These are phyloP conservation scores for Chrysaora quinquecirrha DNA, from an alignment of 30 jellyfish, hydroid and myxozoan genomes.

Conservation along the genomic window DNA sequence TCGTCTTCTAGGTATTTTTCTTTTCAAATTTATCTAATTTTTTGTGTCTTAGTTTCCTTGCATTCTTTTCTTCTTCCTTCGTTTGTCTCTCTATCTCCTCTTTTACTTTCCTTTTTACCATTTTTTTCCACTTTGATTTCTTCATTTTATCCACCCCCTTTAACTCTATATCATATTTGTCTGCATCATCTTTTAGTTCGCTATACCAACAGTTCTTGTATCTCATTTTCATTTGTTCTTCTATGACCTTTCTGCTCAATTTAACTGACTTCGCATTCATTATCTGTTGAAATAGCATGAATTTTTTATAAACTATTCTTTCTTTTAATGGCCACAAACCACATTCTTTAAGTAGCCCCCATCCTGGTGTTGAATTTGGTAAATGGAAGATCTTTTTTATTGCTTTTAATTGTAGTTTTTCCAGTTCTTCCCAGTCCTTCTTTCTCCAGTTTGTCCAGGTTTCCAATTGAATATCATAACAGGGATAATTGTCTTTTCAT, in stretches of 20 bases:
- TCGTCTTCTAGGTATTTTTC: not conserved
- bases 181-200: not conserved
- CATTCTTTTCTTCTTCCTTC: not conserved
- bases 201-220: not conserved
- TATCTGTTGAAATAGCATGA: slow-evolving; percentile 17
- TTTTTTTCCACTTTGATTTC: not conserved
- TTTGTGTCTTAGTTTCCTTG: not conserved
- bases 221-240: not conserved
- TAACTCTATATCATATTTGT: not conserved
- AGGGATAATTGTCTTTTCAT: slow-evolving; percentile 42
- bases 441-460: slow-evolving; percentile 36
- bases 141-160: not conserved
- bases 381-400: not conserved
- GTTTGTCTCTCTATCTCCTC: not conserved
- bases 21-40: not conserved
- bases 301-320: not conserved
- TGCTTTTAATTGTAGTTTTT: not conserved
- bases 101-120: not conserved
- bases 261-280: not conserved
- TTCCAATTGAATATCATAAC: slow-evolving; percentile 14
- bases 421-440: not conserved
- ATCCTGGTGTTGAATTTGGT: slow-evolving; percentile 8
- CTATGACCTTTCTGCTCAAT: not conserved
- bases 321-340: slow-evolving; percentile 17
- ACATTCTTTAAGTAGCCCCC: slow-evolving; percentile 15